phyloP scores from a whole-genome alignment of 2,888 invertebrate species.

The Drosophila setosimentum region DNA sequence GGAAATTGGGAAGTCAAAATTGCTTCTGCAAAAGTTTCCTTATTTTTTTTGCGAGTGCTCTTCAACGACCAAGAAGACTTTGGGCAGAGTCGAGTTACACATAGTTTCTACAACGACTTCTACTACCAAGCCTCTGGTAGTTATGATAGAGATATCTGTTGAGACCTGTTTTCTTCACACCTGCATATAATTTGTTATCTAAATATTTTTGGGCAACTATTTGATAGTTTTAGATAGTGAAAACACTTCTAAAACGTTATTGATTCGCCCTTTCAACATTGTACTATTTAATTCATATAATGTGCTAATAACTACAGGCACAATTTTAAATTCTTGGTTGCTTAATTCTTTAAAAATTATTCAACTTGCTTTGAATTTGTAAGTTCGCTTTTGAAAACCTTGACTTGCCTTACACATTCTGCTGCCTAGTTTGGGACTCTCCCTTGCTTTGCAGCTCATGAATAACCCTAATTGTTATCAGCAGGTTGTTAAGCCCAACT shows the following conservation, averaged over 20 bases:
- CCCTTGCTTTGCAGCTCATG: slow-evolving; percentile 7
- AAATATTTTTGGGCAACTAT: not conserved
- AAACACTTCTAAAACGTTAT: not conserved
- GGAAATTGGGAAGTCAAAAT: not conserved
- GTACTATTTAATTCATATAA: not conserved
- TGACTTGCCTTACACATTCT: slow-evolving; percentile 5
- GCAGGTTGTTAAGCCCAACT: slow-evolving; percentile 32
- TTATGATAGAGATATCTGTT: too few species aligned
- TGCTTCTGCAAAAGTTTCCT: not conserved
- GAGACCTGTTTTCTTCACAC: too few species aligned
- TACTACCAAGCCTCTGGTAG: not conserved
- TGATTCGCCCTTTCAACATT: not conserved
- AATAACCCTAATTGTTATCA: slow-evolving; percentile 53
- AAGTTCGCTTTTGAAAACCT: not conserved
- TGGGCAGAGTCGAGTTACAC: not conserved
- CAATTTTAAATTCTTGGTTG: not conserved
- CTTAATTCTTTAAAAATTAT: not conserved
- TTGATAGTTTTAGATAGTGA: not conserved
- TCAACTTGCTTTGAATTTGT: not conserved
- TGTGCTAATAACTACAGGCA: not conserved
- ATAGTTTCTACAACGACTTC: not conserved
- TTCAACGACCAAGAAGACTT: not conserved
- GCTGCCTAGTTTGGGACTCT: slow-evolving; percentile 11
- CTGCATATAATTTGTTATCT: too few species aligned
- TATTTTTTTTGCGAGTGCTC: not conserved